phyloP scores from a whole-genome alignment of 2,888 invertebrate species.

The Ophion ventricosus region DNA sequence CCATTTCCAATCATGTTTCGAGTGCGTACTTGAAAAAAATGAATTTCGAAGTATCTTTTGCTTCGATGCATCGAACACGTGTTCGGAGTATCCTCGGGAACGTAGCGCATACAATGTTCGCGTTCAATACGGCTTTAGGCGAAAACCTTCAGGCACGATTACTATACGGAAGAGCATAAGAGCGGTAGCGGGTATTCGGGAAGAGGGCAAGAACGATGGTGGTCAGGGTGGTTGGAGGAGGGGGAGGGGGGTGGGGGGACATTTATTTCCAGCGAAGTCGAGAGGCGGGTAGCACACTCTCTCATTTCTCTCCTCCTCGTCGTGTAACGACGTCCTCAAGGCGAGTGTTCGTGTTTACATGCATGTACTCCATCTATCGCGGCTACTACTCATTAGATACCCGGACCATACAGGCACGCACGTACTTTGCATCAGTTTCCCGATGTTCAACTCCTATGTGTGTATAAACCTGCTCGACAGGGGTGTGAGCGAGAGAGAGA shows the following conservation, averaged over 20 bases:
- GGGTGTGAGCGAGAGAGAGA: no score
- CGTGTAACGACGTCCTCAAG: constrained; percentile 69
- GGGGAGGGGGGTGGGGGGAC: constrained; percentile 35
- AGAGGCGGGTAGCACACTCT: constrained; percentile 63
- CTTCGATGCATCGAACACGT: constrained; percentile 53
- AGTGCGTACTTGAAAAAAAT: constrained; percentile 32
- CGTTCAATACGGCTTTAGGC: constrained; percentile 16
- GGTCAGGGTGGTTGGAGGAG: background rate
- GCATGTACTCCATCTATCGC: constrained; percentile 68
- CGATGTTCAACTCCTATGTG: background rate
- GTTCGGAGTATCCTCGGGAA: constrained; percentile 46
- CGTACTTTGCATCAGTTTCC: constrained; percentile 58
- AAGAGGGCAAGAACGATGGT: constrained; percentile 1
- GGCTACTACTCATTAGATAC: constrained; percentile 57
- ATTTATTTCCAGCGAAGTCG: constrained; percentile 65
- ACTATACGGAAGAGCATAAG: constrained; percentile 29
- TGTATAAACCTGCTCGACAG: background rate
- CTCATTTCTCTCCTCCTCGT: constrained; percentile 59
- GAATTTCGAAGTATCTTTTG: constrained; percentile 47
- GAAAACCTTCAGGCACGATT: constrained; percentile 38
- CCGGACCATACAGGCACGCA: constrained; percentile 57
- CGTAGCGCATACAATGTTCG: constrained; percentile 5
- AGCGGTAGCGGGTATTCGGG: constrained; percentile 18
- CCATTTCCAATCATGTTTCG: constrained; percentile 16
- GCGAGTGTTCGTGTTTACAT: constrained; percentile 72